These are phyloP conservation scores for Pyrrhosoma nymphula DNA, from an alignment of 2,888 invertebrate species.

Conservation along the genomic window DNA sequence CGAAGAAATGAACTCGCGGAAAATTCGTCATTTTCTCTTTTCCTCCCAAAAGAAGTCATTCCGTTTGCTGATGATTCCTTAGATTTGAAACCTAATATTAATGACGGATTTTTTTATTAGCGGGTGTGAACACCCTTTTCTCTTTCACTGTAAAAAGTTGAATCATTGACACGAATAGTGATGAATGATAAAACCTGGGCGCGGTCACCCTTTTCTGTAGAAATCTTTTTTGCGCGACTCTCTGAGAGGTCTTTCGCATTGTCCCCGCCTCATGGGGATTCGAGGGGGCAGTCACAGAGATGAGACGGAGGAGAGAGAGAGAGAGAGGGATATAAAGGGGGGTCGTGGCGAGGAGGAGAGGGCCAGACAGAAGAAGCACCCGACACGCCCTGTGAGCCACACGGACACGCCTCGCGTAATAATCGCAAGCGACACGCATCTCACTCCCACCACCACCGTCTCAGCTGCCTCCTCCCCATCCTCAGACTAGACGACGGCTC, in stretches of 20 bases:
- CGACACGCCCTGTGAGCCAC: conserved; percentile 56
- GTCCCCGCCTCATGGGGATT: background rate
- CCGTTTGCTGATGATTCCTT: background rate
- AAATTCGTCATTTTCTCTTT: too few species aligned
- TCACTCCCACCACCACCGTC: conserved; percentile 31
- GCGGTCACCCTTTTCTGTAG: conserved; percentile 4
- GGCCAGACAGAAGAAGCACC: conserved; percentile 58
- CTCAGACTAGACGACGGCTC: background rate
- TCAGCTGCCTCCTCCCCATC: background rate
- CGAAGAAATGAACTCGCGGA: too few species aligned
- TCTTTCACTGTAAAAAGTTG: background rate
- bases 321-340: background rate
- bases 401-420: conserved; percentile 66
- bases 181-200: conserved; percentile 8
- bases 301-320: background rate
- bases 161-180: conserved; percentile 32
- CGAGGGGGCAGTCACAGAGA: background rate
- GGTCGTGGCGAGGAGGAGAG: background rate
- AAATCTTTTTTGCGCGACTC: conserved; percentile 1
- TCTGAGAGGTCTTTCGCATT: background rate
- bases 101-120: background rate
- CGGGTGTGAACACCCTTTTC: background rate
- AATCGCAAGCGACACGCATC: conserved; percentile 58
- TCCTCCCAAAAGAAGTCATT: too few species aligned
- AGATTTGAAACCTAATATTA: background rate